These are phyloP conservation scores for Rafetus swinhoei DNA, from an alignment of 2,113 vertebrate genomes.

Conservation along the genomic window DNA sequence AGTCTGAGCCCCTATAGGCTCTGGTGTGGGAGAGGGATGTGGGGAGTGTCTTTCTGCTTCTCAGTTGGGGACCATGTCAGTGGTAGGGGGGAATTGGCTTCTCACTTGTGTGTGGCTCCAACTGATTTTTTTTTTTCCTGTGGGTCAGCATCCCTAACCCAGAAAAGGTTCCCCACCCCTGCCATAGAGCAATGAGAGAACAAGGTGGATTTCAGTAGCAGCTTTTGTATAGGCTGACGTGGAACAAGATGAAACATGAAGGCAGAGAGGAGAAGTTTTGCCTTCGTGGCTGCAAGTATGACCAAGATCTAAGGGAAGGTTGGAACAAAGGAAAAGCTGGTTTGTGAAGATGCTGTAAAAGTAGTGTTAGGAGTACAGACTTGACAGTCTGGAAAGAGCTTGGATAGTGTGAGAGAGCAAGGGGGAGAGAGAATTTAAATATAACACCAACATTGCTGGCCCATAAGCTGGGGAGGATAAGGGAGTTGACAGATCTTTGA, in stretches of 20 bases:
- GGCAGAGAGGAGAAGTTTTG: neutral
- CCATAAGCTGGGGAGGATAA: neutral
- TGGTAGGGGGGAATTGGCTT: too few species aligned
- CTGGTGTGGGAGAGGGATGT: too few species aligned
- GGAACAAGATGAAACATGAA: neutral
- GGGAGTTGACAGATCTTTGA: neutral
- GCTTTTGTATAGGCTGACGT: neutral
- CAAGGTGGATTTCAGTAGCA: neutral
- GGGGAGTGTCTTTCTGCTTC: too few species aligned
- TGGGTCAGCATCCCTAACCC: too few species aligned
- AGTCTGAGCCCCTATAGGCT: too few species aligned
- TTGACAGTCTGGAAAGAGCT: neutral
- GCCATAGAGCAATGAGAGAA: neutral
- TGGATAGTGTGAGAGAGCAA: too few species aligned
- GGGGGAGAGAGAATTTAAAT: too few species aligned
- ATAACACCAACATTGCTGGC: too few species aligned
- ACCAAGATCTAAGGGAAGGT: rapidly evolving
- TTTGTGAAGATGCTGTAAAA: neutral
- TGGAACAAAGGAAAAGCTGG: neutral
- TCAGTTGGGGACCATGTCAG: too few species aligned
- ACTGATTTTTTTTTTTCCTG: too few species aligned
- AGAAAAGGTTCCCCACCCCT: too few species aligned
- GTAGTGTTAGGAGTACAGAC: neutral
- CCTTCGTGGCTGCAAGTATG: rapidly evolving
- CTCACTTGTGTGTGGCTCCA: too few species aligned